Percentiles rank a stretch among this genome's conserved stretches.
Conservation (phyloP, 1,140 invertebrate species). For the Stenopsyche tienmushanensis region DNA sequence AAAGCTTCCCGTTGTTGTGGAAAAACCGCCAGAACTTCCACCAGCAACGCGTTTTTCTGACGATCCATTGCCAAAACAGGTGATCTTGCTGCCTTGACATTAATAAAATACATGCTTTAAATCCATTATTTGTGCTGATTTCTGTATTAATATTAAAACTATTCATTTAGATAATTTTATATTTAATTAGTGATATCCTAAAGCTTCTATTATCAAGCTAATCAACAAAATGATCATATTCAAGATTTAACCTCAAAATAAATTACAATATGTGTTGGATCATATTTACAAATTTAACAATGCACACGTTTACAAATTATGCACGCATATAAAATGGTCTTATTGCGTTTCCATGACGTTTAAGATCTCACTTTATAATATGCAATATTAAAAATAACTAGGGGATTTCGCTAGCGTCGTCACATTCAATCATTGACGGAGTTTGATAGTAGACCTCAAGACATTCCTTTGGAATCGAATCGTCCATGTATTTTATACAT, state of each 20-base stretch:
- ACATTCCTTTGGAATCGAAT: neutral
- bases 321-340: no score
- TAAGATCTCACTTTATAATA: no score
- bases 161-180: no score
- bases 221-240: no score
- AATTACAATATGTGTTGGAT: no score
- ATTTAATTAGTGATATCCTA: no score
- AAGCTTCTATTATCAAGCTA: no score
- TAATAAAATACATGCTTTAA: neutral
- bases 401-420: neutral
- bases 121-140: neutral
- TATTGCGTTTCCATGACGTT: no score
- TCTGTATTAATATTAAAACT: neutral
- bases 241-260: no score
- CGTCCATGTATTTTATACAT: neutral
- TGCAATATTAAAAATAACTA: neutral
- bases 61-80: slow-evolving; percentile 53
- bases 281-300: no score
- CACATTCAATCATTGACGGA: neutral
- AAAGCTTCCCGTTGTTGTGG: slow-evolving; percentile 11
- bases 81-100: slow-evolving; percentile 33
- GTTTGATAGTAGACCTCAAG: slow-evolving; percentile 20
- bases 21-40: slow-evolving; percentile 41
- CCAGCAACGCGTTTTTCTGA: slow-evolving; percentile 50
- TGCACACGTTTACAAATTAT: no score